Evolutionary conservation across 1,140 invertebrate species (phyloP).

Genomic region (Bicyclus anynana): DNA sequence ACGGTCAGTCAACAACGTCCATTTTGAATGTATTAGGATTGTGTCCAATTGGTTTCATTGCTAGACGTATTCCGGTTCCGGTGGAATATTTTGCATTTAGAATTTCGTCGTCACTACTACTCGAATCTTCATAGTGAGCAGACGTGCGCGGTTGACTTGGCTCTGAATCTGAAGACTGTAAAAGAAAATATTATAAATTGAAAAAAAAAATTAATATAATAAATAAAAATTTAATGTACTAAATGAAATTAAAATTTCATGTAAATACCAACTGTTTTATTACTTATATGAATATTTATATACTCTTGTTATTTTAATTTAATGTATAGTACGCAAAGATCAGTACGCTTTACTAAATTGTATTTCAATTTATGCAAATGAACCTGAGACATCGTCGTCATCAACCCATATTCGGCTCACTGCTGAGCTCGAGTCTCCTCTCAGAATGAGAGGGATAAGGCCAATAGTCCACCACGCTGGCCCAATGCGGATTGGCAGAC

Average conservation of each 20-base stretch:
- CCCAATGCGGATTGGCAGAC: no score
- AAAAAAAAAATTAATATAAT: conserved; percentile 4
- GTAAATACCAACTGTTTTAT: no score
- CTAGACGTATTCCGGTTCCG: conserved; percentile 43
- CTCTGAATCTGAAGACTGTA: conserved; percentile 60
- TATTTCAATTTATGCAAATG: neutral
- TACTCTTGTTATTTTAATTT: no score
- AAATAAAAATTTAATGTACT: neutral
- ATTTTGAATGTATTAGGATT: conserved; percentile 59
- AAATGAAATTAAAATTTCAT: no score
- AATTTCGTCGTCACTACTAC: conserved; percentile 65
- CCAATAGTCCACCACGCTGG: no score
- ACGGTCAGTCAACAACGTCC: conserved; percentile 59
- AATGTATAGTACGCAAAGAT: no score
- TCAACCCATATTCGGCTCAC: no score
- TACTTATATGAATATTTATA: no score
- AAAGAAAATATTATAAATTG: neutral
- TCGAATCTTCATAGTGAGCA: conserved; percentile 52
- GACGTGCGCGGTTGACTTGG: conserved; percentile 40
- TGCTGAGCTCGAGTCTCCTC: no score
- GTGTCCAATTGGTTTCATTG: conserved; percentile 59
- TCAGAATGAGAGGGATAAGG: no score
- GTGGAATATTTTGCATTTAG: conserved; percentile 44
- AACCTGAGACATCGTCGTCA: no score
- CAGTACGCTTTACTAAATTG: neutral